phyloP scores from a whole-genome alignment of 2,888 invertebrate species.

The Lasioglossum vierecki region DNA sequence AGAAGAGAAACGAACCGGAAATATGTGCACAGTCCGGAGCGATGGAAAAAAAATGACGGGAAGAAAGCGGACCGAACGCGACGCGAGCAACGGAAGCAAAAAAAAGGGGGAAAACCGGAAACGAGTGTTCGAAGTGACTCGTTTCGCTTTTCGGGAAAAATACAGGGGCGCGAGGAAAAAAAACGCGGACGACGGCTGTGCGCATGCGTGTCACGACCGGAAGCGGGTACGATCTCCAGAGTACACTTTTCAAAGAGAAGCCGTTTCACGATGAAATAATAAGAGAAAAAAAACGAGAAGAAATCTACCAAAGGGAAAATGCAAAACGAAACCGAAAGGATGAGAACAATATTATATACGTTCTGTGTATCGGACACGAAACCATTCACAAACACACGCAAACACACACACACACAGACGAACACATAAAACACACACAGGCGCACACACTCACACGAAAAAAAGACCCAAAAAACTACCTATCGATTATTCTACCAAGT shows the following conservation, averaged over 20 bases:
- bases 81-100: not conserved
- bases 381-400: constrained; percentile 11
- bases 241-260: constrained; percentile 42
- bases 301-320: constrained; percentile 37
- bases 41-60: not conserved
- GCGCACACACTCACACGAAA: constrained; percentile 50
- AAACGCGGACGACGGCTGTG: constrained; percentile 1
- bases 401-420: constrained; percentile 38
- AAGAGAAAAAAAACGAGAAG: not conserved
- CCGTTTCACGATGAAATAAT: constrained; percentile 47
- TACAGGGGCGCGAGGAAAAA: not conserved
- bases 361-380: constrained; percentile 62
- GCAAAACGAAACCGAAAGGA: constrained; percentile 40
- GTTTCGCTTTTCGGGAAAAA: not conserved
- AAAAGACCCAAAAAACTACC: constrained; percentile 67
- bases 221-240: constrained; percentile 45
- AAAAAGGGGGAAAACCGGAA: not conserved
- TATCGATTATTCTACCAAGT: constrained; percentile 74
- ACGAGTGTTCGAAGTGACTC: constrained; percentile 4
- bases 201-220: constrained; percentile 38
- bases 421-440: constrained; percentile 11
- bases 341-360: constrained; percentile 51
- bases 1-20: constrained; percentile 7
- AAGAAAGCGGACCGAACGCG: not conserved
- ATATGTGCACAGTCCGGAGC: constrained; percentile 27